Conservation (phyloP, 2,113 vertebrate genomes). For the Myodes glareolus region DNA sequence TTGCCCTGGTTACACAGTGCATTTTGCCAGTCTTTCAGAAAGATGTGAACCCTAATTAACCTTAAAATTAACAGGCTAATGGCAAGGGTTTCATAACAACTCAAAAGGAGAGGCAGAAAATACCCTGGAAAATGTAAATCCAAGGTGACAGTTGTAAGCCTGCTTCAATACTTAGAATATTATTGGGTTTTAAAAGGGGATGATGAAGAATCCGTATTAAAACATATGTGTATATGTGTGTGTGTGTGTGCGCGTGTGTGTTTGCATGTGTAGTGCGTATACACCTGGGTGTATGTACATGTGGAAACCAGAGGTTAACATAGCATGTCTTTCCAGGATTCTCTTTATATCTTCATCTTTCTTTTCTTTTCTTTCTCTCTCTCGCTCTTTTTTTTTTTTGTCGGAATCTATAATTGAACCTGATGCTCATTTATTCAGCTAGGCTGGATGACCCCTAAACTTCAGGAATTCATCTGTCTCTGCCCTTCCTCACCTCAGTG, state of each 20-base stretch:
- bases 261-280: not conserved
- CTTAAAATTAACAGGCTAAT: slow-evolving; percentile 75
- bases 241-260: not conserved
- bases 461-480: not conserved
- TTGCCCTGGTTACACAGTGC: slow-evolving; percentile 73
- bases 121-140: slow-evolving; percentile 65
- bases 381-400: no score
- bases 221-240: not conserved
- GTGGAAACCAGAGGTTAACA: not conserved
- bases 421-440: not conserved
- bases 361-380: not conserved
- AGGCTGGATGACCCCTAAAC: not conserved
- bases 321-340: not conserved
- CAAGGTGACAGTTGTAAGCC: slow-evolving; percentile 47
- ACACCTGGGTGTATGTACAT: not conserved
- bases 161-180: slow-evolving; percentile 19
- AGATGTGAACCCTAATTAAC: slow-evolving; percentile 77
- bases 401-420: not conserved
- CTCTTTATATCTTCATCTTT: not conserved
- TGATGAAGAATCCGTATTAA: not conserved
- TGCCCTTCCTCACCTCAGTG: not conserved
- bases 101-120: slow-evolving; percentile 58
- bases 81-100: slow-evolving; percentile 67
- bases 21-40: slow-evolving; percentile 68
- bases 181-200: slow-evolving; percentile 46